Evolutionary conservation across 2,113 vertebrate genomes (phyloP).

Genomic region (Nymphicus hollandicus): DNA sequence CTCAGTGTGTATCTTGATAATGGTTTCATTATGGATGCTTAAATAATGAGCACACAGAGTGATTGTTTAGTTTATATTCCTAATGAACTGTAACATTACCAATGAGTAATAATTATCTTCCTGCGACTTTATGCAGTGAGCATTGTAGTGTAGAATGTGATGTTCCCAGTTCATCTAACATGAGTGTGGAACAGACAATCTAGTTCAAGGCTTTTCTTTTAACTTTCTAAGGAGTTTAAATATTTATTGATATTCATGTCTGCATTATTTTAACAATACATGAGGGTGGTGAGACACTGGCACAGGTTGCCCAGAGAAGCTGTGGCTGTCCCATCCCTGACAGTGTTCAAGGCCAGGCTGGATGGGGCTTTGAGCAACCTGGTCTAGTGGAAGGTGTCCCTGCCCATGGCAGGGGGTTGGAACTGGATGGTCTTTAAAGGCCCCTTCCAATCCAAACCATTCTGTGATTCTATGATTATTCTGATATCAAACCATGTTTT

Average conservation of each 20-base stretch:
- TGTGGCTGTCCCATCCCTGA: neutral
- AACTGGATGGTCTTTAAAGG: neutral
- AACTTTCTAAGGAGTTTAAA: neutral
- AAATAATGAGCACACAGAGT: neutral
- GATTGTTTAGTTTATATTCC: neutral
- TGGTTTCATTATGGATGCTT: neutral
- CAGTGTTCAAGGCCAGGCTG: neutral
- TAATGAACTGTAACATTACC: neutral
- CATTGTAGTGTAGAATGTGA: neutral
- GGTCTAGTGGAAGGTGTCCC: no score
- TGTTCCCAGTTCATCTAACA: neutral
- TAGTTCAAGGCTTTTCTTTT: neutral
- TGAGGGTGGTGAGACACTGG: neutral
- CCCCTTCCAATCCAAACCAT: neutral
- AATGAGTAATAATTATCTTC: neutral
- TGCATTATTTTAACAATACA: neutral
- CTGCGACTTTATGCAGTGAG: neutral
- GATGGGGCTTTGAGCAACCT: neutral
- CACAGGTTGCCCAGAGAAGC: neutral
- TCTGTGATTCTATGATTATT: neutral
- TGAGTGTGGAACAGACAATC: neutral
- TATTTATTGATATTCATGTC: neutral
- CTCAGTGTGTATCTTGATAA: neutral
- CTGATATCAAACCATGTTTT: neutral
- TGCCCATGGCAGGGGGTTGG: neutral